A percentile compares a stretch with the other conserved stretches of the same genome.
These are phyloP conservation scores for Ganaspis sp. DNA, from an alignment of 1,140 invertebrate genomes.

Conservation along the genomic window DNA sequence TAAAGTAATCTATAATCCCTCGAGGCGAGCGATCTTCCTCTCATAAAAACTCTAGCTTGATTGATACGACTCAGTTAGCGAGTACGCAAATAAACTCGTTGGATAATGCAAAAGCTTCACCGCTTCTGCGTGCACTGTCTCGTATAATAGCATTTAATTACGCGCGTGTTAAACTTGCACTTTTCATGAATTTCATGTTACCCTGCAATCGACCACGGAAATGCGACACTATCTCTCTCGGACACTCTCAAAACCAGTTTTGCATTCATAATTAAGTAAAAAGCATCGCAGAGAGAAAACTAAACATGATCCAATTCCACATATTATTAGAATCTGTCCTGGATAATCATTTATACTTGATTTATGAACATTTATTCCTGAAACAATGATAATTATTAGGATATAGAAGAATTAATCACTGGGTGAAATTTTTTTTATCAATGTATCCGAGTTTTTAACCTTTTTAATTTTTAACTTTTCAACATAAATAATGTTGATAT, in stretches of 20 bases:
- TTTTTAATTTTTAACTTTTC: too few relatives aligned
- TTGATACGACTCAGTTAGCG: conserved; percentile 4
- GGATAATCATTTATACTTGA: too few relatives aligned
- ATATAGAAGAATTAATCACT: too few relatives aligned
- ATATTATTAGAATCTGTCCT: too few relatives aligned
- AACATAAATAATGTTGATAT: too few relatives aligned
- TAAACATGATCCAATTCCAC: too few relatives aligned
- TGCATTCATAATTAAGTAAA: background rate
- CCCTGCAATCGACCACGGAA: background rate
- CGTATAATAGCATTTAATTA: background rate
- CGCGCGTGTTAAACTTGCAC: background rate
- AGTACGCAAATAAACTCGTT: conserved; percentile 9
- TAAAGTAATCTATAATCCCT: background rate
- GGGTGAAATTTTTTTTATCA: too few relatives aligned
- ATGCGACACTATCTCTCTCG: too few relatives aligned
- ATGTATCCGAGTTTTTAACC: too few relatives aligned
- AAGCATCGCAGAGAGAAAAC: too few relatives aligned
- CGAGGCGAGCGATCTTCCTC: conserved; percentile 4
- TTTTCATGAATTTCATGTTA: background rate
- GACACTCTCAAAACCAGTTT: background rate
- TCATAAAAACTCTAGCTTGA: background rate
- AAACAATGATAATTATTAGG: too few relatives aligned
- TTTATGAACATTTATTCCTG: too few relatives aligned
- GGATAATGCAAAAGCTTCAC: background rate
- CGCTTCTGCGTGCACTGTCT: background rate